These are phyloP conservation scores for Semotilus atromaculatus DNA, from an alignment of 2,797 vertebrate genomes.

Conservation along the genomic window DNA sequence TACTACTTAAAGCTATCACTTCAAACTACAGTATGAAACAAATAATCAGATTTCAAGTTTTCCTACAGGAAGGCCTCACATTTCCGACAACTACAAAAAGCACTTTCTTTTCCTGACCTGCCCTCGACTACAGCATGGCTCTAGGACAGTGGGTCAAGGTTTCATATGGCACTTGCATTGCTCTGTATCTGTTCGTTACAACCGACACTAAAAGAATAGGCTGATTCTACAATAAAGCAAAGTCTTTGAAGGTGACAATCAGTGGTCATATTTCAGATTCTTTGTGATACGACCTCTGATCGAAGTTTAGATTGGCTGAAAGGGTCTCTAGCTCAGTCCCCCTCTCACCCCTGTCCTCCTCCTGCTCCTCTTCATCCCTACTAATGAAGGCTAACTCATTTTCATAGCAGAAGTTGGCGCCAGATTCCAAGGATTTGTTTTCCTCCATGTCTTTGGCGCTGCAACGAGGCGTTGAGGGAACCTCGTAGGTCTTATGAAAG, in stretches of 20 bases:
- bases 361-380: conserved; percentile 83
- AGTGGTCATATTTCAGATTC: conserved; percentile 90
- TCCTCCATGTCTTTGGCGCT: conserved; percentile 96
- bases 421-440: conserved; percentile 87
- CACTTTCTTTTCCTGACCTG: conserved; percentile 50
- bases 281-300: conserved; percentile 83
- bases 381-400: conserved; percentile 94
- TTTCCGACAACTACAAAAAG: conserved; percentile 61
- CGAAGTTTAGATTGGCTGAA: conserved; percentile 75
- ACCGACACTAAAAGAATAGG: conserved; percentile 53
- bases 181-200: conserved; percentile 72
- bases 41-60: conserved; percentile 59
- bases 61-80: conserved; percentile 59
- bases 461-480: conserved; percentile 90
- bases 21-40: conserved; percentile 62
- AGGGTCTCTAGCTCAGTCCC: conserved; percentile 81
- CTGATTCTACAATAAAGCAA: conserved; percentile 46
- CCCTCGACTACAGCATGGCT: conserved; percentile 65
- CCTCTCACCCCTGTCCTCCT: conserved; percentile 72
- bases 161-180: conserved; percentile 75
- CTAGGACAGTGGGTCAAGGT: conserved; percentile 62
- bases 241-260: conserved; percentile 30
- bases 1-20: conserved; percentile 65
- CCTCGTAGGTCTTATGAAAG: conserved; percentile 96
- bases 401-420: conserved; percentile 93